Conservation (phyloP, 2,888 invertebrate genomes). For the Melinaea menophilus region DNA sequence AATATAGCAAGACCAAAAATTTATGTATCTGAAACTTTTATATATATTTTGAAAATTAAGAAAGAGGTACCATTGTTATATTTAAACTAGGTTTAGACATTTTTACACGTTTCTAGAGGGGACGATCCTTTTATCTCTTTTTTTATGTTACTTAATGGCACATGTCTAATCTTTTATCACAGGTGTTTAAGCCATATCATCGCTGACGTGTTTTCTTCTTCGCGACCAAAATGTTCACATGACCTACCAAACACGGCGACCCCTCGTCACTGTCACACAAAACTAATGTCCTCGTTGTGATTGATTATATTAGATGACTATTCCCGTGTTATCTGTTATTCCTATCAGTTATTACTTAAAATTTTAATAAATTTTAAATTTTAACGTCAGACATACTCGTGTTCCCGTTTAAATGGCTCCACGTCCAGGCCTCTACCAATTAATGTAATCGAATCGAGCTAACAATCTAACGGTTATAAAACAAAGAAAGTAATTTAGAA, state of each 20-base stretch:
- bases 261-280: constrained; percentile 3
- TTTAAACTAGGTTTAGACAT: too few species aligned
- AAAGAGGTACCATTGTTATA: too few species aligned
- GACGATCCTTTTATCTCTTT: background rate
- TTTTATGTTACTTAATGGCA: background rate
- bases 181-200: background rate
- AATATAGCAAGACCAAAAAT: background rate
- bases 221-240: background rate
- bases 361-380: background rate
- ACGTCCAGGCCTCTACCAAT: background rate
- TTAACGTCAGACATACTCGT: background rate
- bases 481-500: constrained; percentile 17
- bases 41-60: too few species aligned
- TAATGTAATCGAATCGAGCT: constrained; percentile 5
- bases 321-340: background rate
- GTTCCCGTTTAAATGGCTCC: background rate
- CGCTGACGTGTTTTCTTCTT: background rate
- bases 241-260: background rate
- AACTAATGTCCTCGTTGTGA: background rate
- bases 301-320: background rate
- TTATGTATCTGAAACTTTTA: too few species aligned
- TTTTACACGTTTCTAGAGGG: too few species aligned
- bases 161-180: background rate
- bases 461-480: constrained; percentile 18
- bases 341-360: background rate